Evolutionary conservation across 2,888 invertebrate species (phyloP), one percentile per base, ranked within the genome.

Genomic region (Sympetrum striolatum): DNA sequence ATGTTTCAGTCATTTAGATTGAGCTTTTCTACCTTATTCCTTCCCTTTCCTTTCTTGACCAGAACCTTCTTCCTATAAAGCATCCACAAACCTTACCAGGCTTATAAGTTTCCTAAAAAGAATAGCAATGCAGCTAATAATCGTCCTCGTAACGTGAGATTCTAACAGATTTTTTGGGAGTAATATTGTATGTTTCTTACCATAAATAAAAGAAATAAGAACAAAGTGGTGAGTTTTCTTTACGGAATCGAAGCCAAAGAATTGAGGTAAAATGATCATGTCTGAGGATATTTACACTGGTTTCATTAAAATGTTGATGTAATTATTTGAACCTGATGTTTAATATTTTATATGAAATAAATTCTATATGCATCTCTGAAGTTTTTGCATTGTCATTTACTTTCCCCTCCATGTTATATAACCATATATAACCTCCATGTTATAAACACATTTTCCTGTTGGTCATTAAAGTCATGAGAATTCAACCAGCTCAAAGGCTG

Each of bases 121-220:
- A 90, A 80, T 90, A 80, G 58, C 80, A 90, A 80, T 80, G 80
- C 81, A 44, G 80, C 90, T 58, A 80, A 80, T 80, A 80, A 90
- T 80, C 90, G 81, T 80, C 80, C 80, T 90, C 58, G 58, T 90
- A 90, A 80, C 80, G 81, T 80, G 80, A 90, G 80, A 90, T 90
- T 90, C 90, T 90, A 90, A 90, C 90, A 90, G 90, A 90, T 90
- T 90, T 90, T 90, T 90, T 86, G 90, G 90, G 90, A 90, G 90
- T 90, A 80, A 90, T 90, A 81, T 90, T 90, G 90, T 90, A 90
- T 90, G 90, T 90, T 90, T 90, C 90, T 90, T 90, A 90, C 90
- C 81, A 90, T 90, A 90, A 90, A 90, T 90, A 90, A 90, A 90
- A 90, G 58, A 90, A 79, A 90, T 80, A 90, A 60, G 80, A 90